Percentiles rank a stretch among this genome's conserved stretches.
Conservation (phyloP, 2,113 vertebrate species). For the Polypterus senegalus region DNA sequence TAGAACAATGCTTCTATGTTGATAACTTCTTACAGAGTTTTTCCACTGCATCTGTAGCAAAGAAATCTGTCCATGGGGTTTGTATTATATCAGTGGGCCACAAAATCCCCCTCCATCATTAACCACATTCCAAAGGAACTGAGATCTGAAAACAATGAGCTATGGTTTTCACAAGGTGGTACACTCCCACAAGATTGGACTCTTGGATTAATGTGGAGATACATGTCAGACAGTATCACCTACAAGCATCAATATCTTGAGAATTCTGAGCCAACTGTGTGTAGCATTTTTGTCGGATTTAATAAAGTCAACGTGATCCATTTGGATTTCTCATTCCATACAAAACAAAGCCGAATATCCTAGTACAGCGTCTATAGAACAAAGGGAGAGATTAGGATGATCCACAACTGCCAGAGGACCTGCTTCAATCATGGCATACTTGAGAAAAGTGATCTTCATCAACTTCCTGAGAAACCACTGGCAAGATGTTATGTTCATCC, state of each 20-base stretch:
- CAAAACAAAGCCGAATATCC: too few relatives aligned
- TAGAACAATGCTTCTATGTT: conserved; percentile 8
- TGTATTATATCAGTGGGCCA: conserved; percentile 11
- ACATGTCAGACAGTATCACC: background rate
- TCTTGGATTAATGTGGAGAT: conserved; percentile 9
- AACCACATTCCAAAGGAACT: conserved; percentile 1
- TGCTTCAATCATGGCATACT: background rate
- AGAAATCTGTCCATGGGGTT: conserved; percentile 2
- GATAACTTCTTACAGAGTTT: conserved; percentile 14
- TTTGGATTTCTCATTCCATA: background rate
- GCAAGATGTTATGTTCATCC: background rate
- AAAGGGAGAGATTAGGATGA: conserved; percentile 9
- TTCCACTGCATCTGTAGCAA: conserved; percentile 2
- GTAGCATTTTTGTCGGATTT: conserved; percentile 10
- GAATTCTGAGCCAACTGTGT: background rate
- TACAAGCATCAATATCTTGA: conserved; percentile 4
- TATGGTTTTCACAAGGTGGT: too few relatives aligned
- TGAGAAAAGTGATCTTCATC: conserved; percentile 13
- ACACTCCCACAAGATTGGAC: background rate
- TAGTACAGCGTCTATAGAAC: conserved; percentile 7
- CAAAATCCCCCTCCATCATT: conserved; percentile 5
- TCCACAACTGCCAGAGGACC: background rate
- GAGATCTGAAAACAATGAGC: too few relatives aligned
- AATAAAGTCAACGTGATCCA: conserved; percentile 11
- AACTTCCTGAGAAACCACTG: background rate